Base-by-base conservation (phyloP, 2,113 vertebrate species). In the Neodontobutis hainanensis region DNA sequence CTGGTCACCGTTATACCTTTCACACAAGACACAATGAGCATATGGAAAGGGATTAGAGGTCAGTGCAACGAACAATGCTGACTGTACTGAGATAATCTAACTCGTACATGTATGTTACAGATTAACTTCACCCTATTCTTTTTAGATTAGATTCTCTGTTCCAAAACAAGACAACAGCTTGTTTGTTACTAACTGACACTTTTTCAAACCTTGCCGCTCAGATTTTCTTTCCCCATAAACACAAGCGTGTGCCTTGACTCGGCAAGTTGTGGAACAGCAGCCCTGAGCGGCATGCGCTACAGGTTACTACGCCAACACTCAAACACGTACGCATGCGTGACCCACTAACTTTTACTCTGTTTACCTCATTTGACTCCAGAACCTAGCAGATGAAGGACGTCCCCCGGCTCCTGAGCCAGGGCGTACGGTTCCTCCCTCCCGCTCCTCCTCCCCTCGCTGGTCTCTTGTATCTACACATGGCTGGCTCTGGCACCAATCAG, bases 351-450 rank as follows among this genome's bases (percentile, higher is more conserved):
- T 92, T 89, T 84, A 88, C 91, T 91, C 90, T 83, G 79, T 87
- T 93, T 88, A 92, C 92, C 93, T 93, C 86, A 75, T 78, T 82
- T 91, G 91, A 92, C 92, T 91, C 81, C 82, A 75, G 82, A 91
- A 92, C 81, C 90, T 81, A 61, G 57, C 67, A 77, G 78, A 73
- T 74, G 73, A 82, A 81, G 84, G 77, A 80, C 82, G 58, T 71
- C 86, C 88, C 78, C 68, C 65, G 58, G 77, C 75, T 83, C 80
- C 76, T 49, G 63, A 90, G 80, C 63, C 81, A 67, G 80, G 46
- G 34, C 32, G 53, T 66, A 79, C 38, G 52, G 63, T 79, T 84
- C 76, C 87, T 82, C 80, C 83, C 59, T 68, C 61, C 75, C 68
- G 82, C 82, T 60, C 82, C 84, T 81, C 82, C 86, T 75, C 78